Conservation (phyloP, 1,140 invertebrate species). For the Zaprionus kolodkinae region DNA sequence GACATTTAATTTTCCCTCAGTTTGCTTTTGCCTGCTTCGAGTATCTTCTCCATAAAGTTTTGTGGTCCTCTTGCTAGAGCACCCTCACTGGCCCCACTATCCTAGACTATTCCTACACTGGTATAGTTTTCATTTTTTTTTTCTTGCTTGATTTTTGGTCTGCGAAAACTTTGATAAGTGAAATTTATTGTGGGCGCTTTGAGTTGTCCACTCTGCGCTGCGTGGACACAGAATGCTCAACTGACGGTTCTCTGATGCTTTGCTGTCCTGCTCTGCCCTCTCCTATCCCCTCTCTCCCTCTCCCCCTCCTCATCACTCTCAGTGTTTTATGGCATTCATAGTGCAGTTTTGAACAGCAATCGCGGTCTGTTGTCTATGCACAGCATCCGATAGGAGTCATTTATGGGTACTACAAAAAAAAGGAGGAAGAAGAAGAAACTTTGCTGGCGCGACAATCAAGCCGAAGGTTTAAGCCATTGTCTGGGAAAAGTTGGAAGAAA, state of each 20-base stretch:
- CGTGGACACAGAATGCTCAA: slow-evolving; percentile 53
- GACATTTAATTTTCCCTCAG: slow-evolving; percentile 78
- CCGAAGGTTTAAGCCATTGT: neutral
- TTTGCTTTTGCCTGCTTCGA: slow-evolving; percentile 59
- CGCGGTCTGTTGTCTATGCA: slow-evolving; percentile 47
- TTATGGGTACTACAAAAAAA: slow-evolving; percentile 18
- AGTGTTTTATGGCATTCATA: slow-evolving; percentile 62
- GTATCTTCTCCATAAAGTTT: slow-evolving; percentile 75
- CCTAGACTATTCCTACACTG: slow-evolving; percentile 22
- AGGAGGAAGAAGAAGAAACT: neutral
- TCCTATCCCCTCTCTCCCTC: neutral
- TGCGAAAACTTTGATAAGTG: slow-evolving; percentile 79
- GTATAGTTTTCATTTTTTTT: slow-evolving; percentile 33
- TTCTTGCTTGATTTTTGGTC: slow-evolving; percentile 57
- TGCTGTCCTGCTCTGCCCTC: neutral
- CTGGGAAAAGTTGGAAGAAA: neutral
- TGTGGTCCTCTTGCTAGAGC: slow-evolving; percentile 17
- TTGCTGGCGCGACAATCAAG: slow-evolving; percentile 13
- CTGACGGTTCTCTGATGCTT: slow-evolving; percentile 50
- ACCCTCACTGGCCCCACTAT: neutral
- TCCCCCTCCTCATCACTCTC: neutral
- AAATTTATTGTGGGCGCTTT: slow-evolving; percentile 78
- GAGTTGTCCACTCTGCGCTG: slow-evolving; percentile 46
- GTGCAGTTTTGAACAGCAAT: slow-evolving; percentile 48
- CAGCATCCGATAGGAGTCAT: slow-evolving; percentile 33